Evolutionary conservation across 2,113 vertebrate genomes (phyloP).

Genomic region (Leiothrix lutea): DNA sequence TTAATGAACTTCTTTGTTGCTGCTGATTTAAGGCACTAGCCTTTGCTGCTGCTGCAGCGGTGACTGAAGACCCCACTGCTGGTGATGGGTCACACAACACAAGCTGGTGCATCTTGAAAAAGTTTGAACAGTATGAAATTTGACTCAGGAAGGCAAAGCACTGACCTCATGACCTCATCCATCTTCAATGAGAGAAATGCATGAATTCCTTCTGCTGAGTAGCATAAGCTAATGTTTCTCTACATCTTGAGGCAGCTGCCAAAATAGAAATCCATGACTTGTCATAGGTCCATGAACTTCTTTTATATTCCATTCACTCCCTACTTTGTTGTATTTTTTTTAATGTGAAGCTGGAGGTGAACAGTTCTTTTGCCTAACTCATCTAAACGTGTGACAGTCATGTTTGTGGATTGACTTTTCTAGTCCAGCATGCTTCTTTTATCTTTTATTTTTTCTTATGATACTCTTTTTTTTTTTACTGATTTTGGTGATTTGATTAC

Average conservation of each 20-base stretch:
- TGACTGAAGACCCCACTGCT: not conserved
- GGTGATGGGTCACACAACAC: not conserved
- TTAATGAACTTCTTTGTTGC: slow-evolving; percentile 7
- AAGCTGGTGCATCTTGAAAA: not conserved
- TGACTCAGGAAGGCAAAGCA: not conserved
- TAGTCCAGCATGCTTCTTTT: not conserved
- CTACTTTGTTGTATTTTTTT: not conserved
- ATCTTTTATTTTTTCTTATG: not conserved
- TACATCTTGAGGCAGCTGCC: not conserved
- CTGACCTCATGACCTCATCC: not conserved
- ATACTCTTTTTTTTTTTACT: not conserved
- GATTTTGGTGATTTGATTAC: not conserved
- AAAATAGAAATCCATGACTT: not conserved
- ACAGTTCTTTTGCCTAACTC: not conserved
- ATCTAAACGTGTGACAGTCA: not conserved
- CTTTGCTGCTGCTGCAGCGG: not conserved
- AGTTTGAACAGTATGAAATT: not conserved
- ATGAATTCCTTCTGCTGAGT: not conserved
- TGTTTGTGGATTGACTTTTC: not conserved
- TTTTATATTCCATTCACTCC: not conserved
- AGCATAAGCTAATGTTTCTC: not conserved
- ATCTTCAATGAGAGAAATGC: not conserved
- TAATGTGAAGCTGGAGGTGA: not conserved
- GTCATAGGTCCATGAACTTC: not conserved
- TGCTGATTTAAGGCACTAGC: not conserved